Evolutionary conservation across 2,888 invertebrate genomes (phyloP).

Genomic region (Eilema depressum): DNA sequence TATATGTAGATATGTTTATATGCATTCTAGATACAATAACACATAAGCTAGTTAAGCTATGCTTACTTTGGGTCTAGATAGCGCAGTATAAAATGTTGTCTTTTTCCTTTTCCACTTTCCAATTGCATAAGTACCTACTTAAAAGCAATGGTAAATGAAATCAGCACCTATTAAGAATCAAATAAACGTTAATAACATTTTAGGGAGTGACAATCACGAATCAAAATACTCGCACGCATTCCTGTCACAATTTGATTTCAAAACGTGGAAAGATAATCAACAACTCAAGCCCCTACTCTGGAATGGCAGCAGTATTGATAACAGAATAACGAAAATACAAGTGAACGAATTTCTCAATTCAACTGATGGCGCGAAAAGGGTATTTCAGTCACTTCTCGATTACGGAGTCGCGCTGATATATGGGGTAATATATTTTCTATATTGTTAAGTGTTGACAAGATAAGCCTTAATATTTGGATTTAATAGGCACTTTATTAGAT

Average conservation of each 20-base stretch:
- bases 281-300: slow-evolving; percentile 75
- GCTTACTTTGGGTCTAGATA: no score
- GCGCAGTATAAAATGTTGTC: no score
- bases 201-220: slow-evolving; percentile 88
- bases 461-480: slow-evolving; percentile 26
- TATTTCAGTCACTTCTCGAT: slow-evolving; percentile 84
- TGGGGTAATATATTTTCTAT: slow-evolving; percentile 60
- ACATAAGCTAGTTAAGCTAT: no score
- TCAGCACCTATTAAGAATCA: neutral
- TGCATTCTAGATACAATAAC: no score
- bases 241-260: slow-evolving; percentile 71
- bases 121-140: no score
- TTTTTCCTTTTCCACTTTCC: no score
- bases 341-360: slow-evolving; percentile 81
- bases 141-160: neutral
- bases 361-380: slow-evolving; percentile 71
- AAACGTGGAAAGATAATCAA: slow-evolving; percentile 67
- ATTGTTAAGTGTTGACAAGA: slow-evolving; percentile 22
- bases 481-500: slow-evolving; percentile 1
- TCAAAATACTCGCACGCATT: slow-evolving; percentile 83
- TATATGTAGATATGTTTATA: no score
- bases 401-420: slow-evolving; percentile 85
- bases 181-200: slow-evolving; percentile 40
- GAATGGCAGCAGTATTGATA: slow-evolving; percentile 73
- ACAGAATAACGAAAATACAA: slow-evolving; percentile 72